Conservation (phyloP, 2,888 invertebrate species). For the Mythimna lalbum region DNA sequence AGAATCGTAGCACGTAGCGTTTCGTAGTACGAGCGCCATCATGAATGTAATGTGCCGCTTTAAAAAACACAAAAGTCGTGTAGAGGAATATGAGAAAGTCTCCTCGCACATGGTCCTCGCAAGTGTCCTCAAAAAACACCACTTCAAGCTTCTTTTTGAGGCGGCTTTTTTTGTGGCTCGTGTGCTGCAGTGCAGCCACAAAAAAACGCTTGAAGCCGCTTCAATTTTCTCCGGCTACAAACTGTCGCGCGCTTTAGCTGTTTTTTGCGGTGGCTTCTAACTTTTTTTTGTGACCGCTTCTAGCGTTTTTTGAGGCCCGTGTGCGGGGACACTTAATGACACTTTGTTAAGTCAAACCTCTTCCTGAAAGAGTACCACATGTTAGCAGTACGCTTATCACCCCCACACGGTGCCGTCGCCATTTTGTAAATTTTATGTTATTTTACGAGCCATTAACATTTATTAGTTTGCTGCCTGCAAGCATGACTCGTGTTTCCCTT, state of each 20-base stretch:
- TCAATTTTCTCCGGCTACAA: too few species aligned
- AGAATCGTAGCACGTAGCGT: constrained; percentile 14
- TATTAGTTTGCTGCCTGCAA: constrained; percentile 47
- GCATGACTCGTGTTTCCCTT: constrained; percentile 47
- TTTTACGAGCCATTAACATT: constrained; percentile 47
- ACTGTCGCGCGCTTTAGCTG: too few species aligned
- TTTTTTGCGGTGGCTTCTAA: too few species aligned
- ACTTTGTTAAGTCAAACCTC: background rate
- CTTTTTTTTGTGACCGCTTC: too few species aligned
- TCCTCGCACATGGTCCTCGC: too few species aligned
- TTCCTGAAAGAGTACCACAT: constrained; percentile 6
- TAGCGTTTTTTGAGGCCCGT: too few species aligned
- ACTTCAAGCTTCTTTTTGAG: too few species aligned
- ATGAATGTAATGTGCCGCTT: constrained; percentile 1
- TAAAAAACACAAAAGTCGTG: background rate
- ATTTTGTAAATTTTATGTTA: constrained; percentile 50
- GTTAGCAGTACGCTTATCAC: constrained; percentile 30
- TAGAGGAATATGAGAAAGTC: background rate
- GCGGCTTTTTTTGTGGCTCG: too few species aligned
- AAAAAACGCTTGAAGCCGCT: too few species aligned
- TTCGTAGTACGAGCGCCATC: background rate
- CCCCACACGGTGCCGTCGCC: constrained; percentile 17
- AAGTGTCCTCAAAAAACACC: too few species aligned
- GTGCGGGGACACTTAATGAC: too few species aligned
- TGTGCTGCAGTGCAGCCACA: too few species aligned